phyloP scores from a whole-genome alignment of 2,797 vertebrate genomes.

The Mormyrops attenuatus region DNA sequence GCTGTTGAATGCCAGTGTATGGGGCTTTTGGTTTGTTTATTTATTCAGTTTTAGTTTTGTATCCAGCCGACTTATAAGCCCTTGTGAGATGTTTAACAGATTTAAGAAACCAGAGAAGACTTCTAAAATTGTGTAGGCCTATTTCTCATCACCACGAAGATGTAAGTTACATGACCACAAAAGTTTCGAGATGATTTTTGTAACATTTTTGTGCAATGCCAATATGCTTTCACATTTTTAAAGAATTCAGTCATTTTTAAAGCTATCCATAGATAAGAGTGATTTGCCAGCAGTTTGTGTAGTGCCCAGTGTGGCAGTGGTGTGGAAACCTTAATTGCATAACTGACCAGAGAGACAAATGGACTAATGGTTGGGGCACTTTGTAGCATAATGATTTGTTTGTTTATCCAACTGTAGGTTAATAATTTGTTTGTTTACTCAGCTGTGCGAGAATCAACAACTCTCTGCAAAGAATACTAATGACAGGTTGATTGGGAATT shows the following conservation, averaged over 20 bases:
- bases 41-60: neutral
- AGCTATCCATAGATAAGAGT: neutral
- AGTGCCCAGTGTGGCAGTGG: neutral
- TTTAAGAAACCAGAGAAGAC: neutral
- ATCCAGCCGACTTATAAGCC: neutral
- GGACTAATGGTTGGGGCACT: neutral
- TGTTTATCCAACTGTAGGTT: neutral
- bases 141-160: neutral
- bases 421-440: neutral
- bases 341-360: neutral
- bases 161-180: neutral
- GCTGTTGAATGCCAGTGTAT: neutral
- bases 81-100: neutral
- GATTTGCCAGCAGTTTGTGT: neutral
- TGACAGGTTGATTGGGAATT: neutral
- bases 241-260: neutral
- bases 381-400: neutral
- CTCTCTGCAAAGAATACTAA: neutral
- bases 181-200: neutral
- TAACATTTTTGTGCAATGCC: slow-evolving; percentile 6
- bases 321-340: neutral
- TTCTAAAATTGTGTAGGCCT: neutral
- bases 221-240: neutral
- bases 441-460: neutral
- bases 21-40: neutral